A percentile compares a stretch with the other conserved stretches of the same genome.
These are phyloP conservation scores for Corvus moneduloides DNA, from an alignment of 2,113 vertebrate species.

Conservation along the genomic window DNA sequence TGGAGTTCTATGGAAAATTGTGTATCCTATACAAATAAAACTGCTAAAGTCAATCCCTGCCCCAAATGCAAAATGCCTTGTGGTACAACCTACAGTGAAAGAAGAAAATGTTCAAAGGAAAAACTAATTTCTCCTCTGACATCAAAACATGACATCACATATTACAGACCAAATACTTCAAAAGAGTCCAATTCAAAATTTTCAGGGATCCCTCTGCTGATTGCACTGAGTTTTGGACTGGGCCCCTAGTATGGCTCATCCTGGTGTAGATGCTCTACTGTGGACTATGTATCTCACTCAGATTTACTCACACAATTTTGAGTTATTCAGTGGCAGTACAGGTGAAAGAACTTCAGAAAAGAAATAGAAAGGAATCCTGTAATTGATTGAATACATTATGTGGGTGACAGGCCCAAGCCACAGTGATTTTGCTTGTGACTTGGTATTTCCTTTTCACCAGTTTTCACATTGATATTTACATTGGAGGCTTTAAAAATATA, in stretches of 20 bases:
- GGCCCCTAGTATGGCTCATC: not conserved
- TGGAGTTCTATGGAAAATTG: not conserved
- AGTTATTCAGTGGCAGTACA: slow-evolving; percentile 15
- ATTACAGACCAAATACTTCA: not conserved
- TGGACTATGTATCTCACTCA: slow-evolving; percentile 7
- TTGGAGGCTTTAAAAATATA: not conserved
- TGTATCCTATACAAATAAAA: not conserved
- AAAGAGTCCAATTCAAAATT: not conserved
- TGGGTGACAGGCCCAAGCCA: slow-evolving; percentile 12
- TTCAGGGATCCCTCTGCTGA: not conserved
- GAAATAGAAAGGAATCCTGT: slow-evolving; percentile 39
- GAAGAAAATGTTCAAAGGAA: slow-evolving; percentile 3
- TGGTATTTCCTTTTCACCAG: not conserved
- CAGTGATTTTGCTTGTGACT: slow-evolving; percentile 45
- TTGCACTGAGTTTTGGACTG: not conserved
- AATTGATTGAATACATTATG: slow-evolving; percentile 45
- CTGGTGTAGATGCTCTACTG: not conserved
- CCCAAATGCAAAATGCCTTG: slow-evolving; percentile 16
- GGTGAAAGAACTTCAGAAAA: slow-evolving; percentile 46
- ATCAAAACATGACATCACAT: not conserved
- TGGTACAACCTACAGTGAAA: slow-evolving; percentile 15
- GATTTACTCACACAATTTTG: slow-evolving; percentile 36
- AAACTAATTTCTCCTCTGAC: not conserved
- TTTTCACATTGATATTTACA: not conserved
- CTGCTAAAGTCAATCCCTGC: not conserved